Conservation (phyloP, 2,888 invertebrate genomes). For the Ischnus inquisitorius region DNA sequence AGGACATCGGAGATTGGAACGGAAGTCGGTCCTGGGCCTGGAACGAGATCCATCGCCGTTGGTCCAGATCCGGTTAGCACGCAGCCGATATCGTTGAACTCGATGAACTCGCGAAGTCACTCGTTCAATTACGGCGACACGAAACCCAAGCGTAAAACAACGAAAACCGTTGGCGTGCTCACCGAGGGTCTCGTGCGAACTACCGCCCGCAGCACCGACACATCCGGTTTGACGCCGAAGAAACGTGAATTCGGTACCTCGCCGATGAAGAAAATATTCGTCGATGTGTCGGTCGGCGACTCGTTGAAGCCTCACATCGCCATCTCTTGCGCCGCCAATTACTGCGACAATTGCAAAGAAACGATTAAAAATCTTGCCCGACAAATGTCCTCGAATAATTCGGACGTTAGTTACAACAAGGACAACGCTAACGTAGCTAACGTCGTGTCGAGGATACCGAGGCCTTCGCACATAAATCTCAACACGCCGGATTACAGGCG, state of each 20-base stretch:
- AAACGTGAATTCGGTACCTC: conserved; percentile 82
- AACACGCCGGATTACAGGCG: conserved; percentile 76
- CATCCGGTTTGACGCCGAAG: conserved; percentile 81
- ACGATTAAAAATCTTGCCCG: conserved; percentile 87
- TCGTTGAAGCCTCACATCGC: conserved; percentile 86
- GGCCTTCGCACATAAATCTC: conserved; percentile 80
- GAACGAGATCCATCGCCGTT: conserved; percentile 87
- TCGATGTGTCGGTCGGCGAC: conserved; percentile 87
- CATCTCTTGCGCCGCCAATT: conserved; percentile 86
- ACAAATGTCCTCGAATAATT: conserved; percentile 78
- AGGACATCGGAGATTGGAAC: conserved; percentile 81
- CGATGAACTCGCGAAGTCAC: conserved; percentile 86
- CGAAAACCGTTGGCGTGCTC: conserved; percentile 76
- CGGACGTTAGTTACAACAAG: conserved; percentile 74
- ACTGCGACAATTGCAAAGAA: conserved; percentile 88
- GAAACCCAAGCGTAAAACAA: conserved; percentile 83
- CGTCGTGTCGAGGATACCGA: conserved; percentile 80
- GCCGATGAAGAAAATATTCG: conserved; percentile 84
- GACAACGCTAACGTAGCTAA: conserved; percentile 72
- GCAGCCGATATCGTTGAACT: conserved; percentile 85
- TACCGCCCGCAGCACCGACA: conserved; percentile 84
- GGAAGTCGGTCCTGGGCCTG: conserved; percentile 82
- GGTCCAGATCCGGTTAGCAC: conserved; percentile 86
- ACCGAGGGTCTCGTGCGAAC: conserved; percentile 79
- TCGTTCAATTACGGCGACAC: conserved; percentile 88